Percentiles rank a stretch among this genome's conserved stretches.
phyloP scores from a whole-genome alignment of 2,113 vertebrate genomes.

The Pionites leucogaster region DNA sequence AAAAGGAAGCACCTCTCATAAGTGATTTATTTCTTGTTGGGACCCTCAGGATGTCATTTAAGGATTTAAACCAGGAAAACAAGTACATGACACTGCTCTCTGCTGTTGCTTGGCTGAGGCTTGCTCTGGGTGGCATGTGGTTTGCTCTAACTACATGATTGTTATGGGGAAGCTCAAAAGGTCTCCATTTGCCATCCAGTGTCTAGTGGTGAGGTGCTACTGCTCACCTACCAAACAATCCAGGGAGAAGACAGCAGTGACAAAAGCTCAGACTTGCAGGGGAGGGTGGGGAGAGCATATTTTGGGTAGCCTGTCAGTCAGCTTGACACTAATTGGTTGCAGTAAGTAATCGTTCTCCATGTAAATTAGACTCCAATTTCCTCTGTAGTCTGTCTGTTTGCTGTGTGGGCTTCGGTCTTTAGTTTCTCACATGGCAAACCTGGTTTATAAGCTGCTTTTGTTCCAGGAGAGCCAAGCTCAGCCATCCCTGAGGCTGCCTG shows the following conservation, averaged over 20 bases:
- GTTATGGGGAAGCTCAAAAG: not conserved
- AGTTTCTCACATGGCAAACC: constrained; percentile 49
- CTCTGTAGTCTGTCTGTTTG: constrained; percentile 61
- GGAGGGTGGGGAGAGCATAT: constrained; percentile 14
- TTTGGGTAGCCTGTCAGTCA: constrained; percentile 65
- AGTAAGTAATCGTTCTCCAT: constrained; percentile 65
- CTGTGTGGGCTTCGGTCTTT: constrained; percentile 53
- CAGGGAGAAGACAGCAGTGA: not conserved
- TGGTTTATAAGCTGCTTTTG: constrained; percentile 59
- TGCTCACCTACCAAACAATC: not conserved
- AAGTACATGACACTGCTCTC: not conserved
- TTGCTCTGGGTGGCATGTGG: accelerated
- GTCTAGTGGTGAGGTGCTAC: not conserved
- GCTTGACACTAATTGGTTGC: constrained; percentile 69
- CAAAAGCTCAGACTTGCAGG: constrained; percentile 11
- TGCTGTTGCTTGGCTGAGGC: not conserved
- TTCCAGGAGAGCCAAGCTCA: not conserved
- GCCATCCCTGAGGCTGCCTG: not conserved
- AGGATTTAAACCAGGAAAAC: not conserved
- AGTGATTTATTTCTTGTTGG: not conserved
- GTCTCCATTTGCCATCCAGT: not conserved
- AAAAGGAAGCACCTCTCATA: not conserved
- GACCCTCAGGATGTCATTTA: not conserved
- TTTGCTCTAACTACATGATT: not conserved
- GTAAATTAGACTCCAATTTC: constrained; percentile 68